Evolutionary conservation across 2,888 invertebrate genomes (phyloP).

Genomic region (Megalurothrips usitatus): DNA sequence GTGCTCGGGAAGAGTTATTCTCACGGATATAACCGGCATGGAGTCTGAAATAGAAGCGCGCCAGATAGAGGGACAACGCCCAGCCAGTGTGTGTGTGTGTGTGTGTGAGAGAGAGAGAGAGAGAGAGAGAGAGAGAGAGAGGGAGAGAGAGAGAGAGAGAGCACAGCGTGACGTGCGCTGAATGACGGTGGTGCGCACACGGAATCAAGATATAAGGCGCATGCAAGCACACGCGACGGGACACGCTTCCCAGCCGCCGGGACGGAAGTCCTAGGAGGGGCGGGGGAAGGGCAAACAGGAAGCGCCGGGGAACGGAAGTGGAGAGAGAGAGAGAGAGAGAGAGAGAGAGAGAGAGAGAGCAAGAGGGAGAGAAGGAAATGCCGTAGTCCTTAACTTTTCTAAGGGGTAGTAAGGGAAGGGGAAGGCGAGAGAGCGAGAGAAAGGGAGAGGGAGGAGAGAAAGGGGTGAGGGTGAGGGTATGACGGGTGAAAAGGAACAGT

Average conservation of each 20-base stretch:
- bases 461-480: too few species aligned
- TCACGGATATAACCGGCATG: too few species aligned
- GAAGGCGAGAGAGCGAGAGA: neutral
- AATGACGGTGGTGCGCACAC: neutral
- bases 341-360: constrained; percentile 7
- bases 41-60: too few species aligned
- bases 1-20: too few species aligned
- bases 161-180: neutral
- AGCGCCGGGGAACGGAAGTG: neutral
- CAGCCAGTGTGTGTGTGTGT: too few species aligned
- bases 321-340: neutral
- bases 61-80: too few species aligned
- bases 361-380: neutral
- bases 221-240: neutral
- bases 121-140: neutral
- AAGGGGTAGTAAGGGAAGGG: neutral
- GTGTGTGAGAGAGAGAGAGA: neutral
- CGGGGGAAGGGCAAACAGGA: neutral
- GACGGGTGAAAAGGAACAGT: too few species aligned
- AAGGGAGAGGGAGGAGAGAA: neutral
- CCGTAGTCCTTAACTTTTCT: neutral
- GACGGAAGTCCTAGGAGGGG: neutral
- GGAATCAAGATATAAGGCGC: constrained; percentile 5
- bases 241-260: neutral
- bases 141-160: neutral